Evolutionary conservation across 2,113 vertebrate genomes (phyloP).

Genomic region (Nannospalax galili): DNA sequence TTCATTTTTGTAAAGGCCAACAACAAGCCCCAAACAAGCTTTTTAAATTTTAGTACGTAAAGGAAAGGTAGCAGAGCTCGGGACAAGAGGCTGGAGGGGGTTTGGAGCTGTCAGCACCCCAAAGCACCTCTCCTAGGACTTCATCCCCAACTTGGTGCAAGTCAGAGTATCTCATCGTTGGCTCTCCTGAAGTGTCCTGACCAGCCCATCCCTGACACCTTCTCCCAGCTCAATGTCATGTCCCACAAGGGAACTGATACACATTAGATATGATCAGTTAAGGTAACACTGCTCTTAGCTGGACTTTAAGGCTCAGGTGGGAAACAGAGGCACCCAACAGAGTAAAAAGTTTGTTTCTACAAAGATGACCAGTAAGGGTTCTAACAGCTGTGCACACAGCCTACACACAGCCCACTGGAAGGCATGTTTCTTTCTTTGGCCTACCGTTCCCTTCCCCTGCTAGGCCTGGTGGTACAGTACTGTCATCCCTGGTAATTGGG

Average conservation of each 20-base stretch:
- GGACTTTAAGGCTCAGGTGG: neutral
- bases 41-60: neutral
- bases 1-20: neutral
- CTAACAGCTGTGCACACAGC: neutral
- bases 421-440: neutral
- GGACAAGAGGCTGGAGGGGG: neutral
- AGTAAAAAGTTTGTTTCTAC: neutral
- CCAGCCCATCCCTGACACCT: neutral
- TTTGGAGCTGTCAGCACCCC: rapidly evolving
- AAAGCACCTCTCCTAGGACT: neutral
- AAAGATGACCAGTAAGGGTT: rapidly evolving
- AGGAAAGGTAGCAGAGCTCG: neutral
- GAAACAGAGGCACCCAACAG: neutral
- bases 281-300: neutral
- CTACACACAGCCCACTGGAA: neutral
- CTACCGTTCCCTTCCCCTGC: neutral
- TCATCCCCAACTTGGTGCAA: rapidly evolving
- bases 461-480: neutral
- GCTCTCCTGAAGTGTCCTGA: neutral
- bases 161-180: neutral
- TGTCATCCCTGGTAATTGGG: neutral
- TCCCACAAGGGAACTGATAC: too few species aligned
- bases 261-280: neutral
- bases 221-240: neutral
- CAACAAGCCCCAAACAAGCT: neutral